Percentiles rank a stretch among this genome's conserved stretches.
Evolutionary conservation across 2,888 invertebrate genomes (phyloP).

Genomic region (Lottia gigantea): DNA sequence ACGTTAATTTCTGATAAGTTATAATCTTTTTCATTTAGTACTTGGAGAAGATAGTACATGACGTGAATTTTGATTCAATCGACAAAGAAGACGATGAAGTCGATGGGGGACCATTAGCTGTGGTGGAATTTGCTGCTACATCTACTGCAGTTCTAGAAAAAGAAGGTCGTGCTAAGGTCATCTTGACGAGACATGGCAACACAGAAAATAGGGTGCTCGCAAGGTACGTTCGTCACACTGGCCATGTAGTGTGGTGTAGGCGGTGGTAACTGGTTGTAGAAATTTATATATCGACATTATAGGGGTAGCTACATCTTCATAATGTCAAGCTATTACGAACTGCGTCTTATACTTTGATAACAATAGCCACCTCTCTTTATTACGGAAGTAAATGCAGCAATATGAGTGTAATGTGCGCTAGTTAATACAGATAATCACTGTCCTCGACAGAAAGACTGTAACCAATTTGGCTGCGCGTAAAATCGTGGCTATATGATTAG

Average conservation of each 20-base stretch:
- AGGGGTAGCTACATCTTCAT: too few species aligned
- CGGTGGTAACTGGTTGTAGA: not conserved
- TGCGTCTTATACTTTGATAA: too few species aligned
- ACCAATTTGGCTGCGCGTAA: too few species aligned
- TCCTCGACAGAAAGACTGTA: too few species aligned
- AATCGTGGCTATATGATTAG: too few species aligned
- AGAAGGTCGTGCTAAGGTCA: slow-evolving; percentile 65
- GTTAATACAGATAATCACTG: too few species aligned
- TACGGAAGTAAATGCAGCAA: too few species aligned
- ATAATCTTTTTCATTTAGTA: slow-evolving; percentile 31
- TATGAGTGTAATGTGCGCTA: too few species aligned
- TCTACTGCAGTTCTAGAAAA: slow-evolving; percentile 72
- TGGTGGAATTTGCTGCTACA: slow-evolving; percentile 72
- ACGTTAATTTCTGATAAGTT: too few species aligned
- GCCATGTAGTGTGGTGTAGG: not conserved
- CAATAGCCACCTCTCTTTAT: too few species aligned
- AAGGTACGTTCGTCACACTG: slow-evolving; percentile 57
- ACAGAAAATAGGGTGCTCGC: slow-evolving; percentile 68
- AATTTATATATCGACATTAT: too few species aligned
- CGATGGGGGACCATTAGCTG: slow-evolving; percentile 67
- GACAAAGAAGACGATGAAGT: slow-evolving; percentile 38
- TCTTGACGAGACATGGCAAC: slow-evolving; percentile 71
- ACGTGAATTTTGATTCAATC: slow-evolving; percentile 37
- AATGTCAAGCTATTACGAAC: too few species aligned
- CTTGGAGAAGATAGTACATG: slow-evolving; percentile 36